A percentile compares a stretch with the other conserved stretches of the same genome.
Conservation (phyloP, 2,888 invertebrate species). For the Eurytoma adleriae region DNA sequence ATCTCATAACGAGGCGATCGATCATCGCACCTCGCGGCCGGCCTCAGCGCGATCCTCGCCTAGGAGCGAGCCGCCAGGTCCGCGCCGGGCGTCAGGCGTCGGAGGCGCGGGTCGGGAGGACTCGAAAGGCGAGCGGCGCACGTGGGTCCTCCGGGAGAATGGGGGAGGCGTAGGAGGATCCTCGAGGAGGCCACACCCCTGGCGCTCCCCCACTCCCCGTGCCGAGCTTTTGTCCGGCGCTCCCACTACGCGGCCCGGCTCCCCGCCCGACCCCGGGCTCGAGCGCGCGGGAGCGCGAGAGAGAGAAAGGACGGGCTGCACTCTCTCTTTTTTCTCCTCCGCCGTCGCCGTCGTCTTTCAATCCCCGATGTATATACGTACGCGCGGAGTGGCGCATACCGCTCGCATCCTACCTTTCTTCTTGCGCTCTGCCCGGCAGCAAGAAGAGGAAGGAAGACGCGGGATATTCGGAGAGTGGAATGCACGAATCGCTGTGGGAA, state of each 20-base stretch:
- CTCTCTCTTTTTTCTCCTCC: constrained; percentile 38
- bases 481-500: constrained; percentile 68
- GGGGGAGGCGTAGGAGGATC: constrained; percentile 55
- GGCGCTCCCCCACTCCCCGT: constrained; percentile 40
- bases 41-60: background rate
- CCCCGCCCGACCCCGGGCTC: constrained; percentile 29
- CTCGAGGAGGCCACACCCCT: constrained; percentile 58
- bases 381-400: background rate
- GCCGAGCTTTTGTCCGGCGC: constrained; percentile 44
- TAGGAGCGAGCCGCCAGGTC: background rate
- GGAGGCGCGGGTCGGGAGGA: constrained; percentile 26
- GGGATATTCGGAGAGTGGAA: constrained; percentile 55
- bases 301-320: constrained; percentile 15
- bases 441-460: constrained; percentile 32
- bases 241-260: constrained; percentile 36
- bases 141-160: constrained; percentile 39
- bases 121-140: constrained; percentile 17
- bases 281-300: background rate
- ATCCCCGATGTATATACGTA: constrained; percentile 1
- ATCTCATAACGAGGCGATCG: constrained; percentile 33
- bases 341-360: constrained; percentile 34
- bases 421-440: constrained; percentile 4
- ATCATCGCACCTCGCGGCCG: constrained; percentile 34
- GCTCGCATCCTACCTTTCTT: constrained; percentile 44
- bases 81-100: background rate